phyloP scores from a whole-genome alignment of 2,113 vertebrate species.

The Leucoraja erinaceus region DNA sequence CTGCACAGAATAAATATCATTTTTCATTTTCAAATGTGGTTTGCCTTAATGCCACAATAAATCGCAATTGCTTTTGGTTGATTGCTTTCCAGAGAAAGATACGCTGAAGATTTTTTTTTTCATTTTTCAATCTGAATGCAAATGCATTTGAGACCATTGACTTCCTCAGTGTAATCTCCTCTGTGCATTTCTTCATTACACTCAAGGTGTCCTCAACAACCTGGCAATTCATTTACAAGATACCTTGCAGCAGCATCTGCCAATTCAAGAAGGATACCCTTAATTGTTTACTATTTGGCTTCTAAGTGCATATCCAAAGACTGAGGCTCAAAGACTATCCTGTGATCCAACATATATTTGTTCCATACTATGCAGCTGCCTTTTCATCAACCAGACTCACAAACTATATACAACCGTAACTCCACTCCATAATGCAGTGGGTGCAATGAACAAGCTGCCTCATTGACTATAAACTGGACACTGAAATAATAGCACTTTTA shows the following conservation, averaged over 20 bases:
- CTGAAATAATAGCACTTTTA: neutral
- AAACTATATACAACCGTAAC: neutral
- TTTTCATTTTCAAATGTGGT: neutral
- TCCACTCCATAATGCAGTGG: neutral
- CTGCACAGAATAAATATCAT: neutral
- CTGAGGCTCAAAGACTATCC: neutral
- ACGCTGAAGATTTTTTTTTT: neutral
- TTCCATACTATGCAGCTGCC: neutral
- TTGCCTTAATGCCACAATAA: neutral
- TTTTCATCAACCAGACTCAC: neutral
- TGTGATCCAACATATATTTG: neutral
- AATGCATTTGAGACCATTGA: neutral
- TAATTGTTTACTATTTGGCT: neutral
- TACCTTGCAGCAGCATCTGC: neutral
- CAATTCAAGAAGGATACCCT: constrained; percentile 8
- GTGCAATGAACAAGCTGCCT: neutral
- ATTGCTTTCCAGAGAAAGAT: neutral
- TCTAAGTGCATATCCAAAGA: neutral
- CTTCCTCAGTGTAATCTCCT: neutral
- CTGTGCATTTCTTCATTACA: constrained; percentile 1
- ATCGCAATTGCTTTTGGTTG: neutral
- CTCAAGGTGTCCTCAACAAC: constrained; percentile 1
- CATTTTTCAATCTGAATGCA: neutral
- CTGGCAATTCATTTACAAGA: neutral
- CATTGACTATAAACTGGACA: neutral